Evolutionary conservation across 2,797 vertebrate genomes (phyloP).

Genomic region (Enteromius anoplus): DNA sequence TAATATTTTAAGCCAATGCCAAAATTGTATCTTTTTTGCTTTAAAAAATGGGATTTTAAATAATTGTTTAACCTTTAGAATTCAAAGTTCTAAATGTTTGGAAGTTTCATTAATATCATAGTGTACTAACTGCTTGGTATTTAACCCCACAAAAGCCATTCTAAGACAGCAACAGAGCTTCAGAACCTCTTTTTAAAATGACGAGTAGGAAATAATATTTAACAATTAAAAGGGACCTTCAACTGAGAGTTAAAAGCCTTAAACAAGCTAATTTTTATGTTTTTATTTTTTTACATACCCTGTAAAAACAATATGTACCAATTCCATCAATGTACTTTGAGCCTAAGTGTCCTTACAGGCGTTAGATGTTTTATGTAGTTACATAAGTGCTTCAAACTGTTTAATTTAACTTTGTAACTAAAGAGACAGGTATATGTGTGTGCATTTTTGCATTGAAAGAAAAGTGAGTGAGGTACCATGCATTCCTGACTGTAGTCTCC

Average conservation of each 20-base stretch:
- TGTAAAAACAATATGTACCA: background rate
- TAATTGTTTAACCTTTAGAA: background rate
- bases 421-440: background rate
- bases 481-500: background rate
- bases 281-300: slow-evolving; percentile 33
- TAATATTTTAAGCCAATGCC: background rate
- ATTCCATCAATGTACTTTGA: slow-evolving; percentile 25
- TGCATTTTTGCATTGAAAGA: slow-evolving; percentile 4
- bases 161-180: background rate
- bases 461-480: background rate
- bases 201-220: background rate
- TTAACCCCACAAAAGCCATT: background rate
- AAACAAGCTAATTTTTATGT: slow-evolving; percentile 10
- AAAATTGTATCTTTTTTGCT: background rate
- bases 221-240: background rate
- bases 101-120: background rate
- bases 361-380: background rate
- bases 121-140: background rate
- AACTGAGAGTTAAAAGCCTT: background rate
- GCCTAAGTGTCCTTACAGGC: background rate
- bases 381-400: background rate
- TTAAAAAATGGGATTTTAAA: too few relatives aligned
- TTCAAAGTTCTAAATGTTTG: background rate
- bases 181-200: background rate
- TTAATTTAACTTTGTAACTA: slow-evolving; percentile 29